Conservation (phyloP, 2,888 invertebrate species). For the Drosophila meridionalis region DNA sequence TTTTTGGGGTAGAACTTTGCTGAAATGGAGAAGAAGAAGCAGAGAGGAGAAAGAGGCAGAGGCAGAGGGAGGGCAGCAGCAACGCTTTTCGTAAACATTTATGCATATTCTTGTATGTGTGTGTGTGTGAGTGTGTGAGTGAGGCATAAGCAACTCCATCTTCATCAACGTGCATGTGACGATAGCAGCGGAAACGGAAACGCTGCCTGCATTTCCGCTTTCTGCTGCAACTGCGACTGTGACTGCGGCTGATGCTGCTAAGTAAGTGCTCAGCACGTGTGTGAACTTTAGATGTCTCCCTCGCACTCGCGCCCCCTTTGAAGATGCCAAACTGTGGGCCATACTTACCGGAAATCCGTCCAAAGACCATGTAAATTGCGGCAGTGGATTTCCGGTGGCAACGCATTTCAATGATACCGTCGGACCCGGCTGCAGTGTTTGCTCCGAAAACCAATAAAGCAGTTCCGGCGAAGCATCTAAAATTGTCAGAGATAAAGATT, state of each 20-base stretch:
- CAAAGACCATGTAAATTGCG: conserved; percentile 95
- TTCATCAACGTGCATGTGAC: conserved; percentile 42
- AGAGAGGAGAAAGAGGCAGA: background rate
- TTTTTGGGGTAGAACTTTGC: conserved; percentile 1
- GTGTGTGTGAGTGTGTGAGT: conserved; percentile 9
- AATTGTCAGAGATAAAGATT: conserved; percentile 59
- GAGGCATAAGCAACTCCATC: conserved; percentile 29
- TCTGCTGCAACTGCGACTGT: conserved; percentile 24
- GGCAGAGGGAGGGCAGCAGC: conserved; percentile 4
- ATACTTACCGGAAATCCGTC: conserved; percentile 93
- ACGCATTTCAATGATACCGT: conserved; percentile 96
- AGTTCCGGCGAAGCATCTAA: conserved; percentile 95
- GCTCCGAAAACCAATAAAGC: conserved; percentile 96
- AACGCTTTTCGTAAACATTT: conserved; percentile 60
- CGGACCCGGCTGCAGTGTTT: conserved; percentile 95
- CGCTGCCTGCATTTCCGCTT: conserved; percentile 72
- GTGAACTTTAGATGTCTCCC: conserved; percentile 21
- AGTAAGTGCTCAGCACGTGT: conserved; percentile 57
- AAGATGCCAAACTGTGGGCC: conserved; percentile 30
- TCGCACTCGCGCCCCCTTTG: background rate
- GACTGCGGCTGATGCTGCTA: conserved; percentile 33
- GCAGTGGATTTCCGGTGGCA: conserved; percentile 97
- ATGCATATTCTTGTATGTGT: conserved; percentile 42
- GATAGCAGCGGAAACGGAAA: conserved; percentile 66
- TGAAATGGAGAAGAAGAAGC: conserved; percentile 1